Evolutionary conservation across 2,113 vertebrate species (phyloP).

Genomic region (Sterrhoptilus dennistouni): DNA sequence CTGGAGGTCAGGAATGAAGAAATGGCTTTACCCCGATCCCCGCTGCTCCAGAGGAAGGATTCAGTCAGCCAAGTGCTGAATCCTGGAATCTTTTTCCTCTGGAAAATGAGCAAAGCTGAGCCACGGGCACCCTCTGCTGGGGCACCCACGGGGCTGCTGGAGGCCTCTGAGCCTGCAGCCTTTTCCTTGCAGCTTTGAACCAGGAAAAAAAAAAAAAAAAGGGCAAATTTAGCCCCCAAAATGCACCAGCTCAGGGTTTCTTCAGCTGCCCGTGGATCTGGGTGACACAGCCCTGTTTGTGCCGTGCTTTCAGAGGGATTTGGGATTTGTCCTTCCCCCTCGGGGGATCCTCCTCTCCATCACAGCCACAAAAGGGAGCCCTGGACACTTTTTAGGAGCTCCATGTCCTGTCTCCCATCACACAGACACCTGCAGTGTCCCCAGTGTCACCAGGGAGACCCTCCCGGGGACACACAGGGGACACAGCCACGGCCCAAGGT

Average conservation of each 20-base stretch:
- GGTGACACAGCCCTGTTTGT: background rate
- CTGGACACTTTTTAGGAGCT: background rate
- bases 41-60: background rate
- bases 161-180: background rate
- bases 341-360: background rate
- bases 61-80: background rate
- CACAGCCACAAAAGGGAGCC: background rate
- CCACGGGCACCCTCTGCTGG: conserved; percentile 65
- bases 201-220: background rate
- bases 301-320: rapidly evolving
- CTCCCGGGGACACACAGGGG: background rate
- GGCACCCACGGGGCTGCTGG: background rate
- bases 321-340: background rate
- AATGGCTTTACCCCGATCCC: background rate
- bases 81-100: background rate
- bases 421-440: background rate
- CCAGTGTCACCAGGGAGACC: background rate
- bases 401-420: background rate
- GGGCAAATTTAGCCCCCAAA: background rate
- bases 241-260: rapidly evolving
- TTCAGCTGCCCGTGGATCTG: rapidly evolving
- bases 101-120: conserved; percentile 15
- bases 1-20: background rate
- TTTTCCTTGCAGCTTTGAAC: background rate
- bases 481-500: background rate